These are phyloP conservation scores for Dryadula phaetusa DNA, from an alignment of 2,888 invertebrate genomes.

Conservation along the genomic window DNA sequence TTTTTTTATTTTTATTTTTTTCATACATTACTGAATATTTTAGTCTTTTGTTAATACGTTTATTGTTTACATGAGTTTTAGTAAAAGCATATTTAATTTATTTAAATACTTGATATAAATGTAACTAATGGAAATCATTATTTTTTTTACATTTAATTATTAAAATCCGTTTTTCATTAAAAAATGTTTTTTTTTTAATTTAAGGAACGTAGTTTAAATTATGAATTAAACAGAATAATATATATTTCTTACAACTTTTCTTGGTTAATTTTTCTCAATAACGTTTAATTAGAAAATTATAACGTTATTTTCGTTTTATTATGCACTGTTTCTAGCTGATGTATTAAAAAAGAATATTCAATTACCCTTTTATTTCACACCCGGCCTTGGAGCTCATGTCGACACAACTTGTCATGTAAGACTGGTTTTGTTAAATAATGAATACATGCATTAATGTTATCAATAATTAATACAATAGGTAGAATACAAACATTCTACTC, in stretches of 20 bases:
- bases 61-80: not conserved
- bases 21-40: conserved; percentile 4
- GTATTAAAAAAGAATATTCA: conserved; percentile 10
- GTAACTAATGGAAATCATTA: too few species aligned
- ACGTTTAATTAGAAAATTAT: too few species aligned
- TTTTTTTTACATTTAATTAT: too few species aligned
- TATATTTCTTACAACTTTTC: not conserved
- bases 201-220: conserved; percentile 1
- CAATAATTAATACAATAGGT: conserved; percentile 12
- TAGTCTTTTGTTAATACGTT: not conserved
- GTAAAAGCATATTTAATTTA: not conserved
- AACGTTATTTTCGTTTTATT: not conserved
- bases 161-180: too few species aligned
- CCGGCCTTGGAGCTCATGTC: conserved; percentile 32
- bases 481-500: conserved; percentile 11
- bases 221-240: not conserved
- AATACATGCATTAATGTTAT: not conserved
- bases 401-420: conserved; percentile 28
- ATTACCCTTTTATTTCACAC: conserved; percentile 14
- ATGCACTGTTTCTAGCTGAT: not conserved
- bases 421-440: conserved; percentile 33
- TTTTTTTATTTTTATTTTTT: not conserved
- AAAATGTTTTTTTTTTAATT: not conserved
- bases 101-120: too few species aligned
- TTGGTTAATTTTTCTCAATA: too few species aligned